Percentiles rank a stretch among this genome's conserved stretches.
These are phyloP conservation scores for Chauna torquata DNA, from an alignment of 2,113 vertebrate genomes.

Conservation along the genomic window DNA sequence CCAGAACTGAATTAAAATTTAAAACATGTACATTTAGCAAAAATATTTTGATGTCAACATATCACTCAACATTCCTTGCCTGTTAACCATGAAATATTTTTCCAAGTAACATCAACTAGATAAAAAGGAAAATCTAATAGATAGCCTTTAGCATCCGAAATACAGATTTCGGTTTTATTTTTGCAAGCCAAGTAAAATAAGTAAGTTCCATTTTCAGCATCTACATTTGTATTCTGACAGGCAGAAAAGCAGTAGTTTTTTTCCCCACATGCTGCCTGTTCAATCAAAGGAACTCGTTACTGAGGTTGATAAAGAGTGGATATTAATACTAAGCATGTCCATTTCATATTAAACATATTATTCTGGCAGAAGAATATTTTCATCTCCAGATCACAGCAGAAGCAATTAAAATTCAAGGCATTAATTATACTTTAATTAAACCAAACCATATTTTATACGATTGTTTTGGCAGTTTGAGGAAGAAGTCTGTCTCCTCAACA, in stretches of 20 bases:
- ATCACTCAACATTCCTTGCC: neutral
- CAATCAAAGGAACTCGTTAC: slow-evolving; percentile 42
- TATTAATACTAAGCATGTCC: slow-evolving; percentile 11
- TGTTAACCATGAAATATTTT: neutral
- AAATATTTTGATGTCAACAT: slow-evolving; percentile 15
- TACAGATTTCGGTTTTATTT: neutral
- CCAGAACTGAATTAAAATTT: neutral
- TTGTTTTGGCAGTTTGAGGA: slow-evolving; percentile 13
- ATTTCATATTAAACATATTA: neutral
- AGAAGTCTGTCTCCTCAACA: slow-evolving; percentile 23
- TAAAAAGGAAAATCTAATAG: slow-evolving; percentile 16
- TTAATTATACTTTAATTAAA: slow-evolving; percentile 53
- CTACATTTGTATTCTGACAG: neutral
- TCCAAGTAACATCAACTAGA: neutral
- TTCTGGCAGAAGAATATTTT: slow-evolving; percentile 49
- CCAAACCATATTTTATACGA: slow-evolving; percentile 14
- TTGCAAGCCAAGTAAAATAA: neutral
- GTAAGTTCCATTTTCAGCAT: neutral
- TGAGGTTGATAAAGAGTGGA: neutral
- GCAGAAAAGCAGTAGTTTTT: neutral
- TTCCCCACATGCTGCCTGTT: neutral
- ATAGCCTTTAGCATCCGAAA: neutral
- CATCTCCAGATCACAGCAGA: slow-evolving; percentile 30
- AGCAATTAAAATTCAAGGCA: slow-evolving; percentile 52
- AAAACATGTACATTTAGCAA: neutral